A percentile compares a stretch with the other conserved stretches of the same genome.
These are phyloP conservation scores for Haliclystus octoradiatus DNA, from an alignment of 30 jellyfish, hydroid and myxozoan genomes.

Conservation along the genomic window DNA sequence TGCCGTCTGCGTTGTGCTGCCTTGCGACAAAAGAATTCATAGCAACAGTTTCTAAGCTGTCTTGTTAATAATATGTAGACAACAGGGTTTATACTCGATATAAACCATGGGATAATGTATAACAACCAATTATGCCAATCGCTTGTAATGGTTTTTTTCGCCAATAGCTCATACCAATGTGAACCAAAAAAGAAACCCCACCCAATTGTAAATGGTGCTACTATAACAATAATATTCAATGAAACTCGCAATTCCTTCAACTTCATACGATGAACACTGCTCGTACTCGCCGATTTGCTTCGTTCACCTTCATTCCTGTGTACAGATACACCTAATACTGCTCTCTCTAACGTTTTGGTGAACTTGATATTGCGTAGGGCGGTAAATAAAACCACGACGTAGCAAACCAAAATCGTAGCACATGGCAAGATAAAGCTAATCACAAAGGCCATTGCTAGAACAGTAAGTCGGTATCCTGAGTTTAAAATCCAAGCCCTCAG, in stretches of 20 bases:
- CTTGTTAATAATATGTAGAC: conserved; percentile 44
- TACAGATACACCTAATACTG: conserved; percentile 13
- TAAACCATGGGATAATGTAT: conserved; percentile 61
- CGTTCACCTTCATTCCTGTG: background rate
- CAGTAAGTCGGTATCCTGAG: conserved; percentile 8
- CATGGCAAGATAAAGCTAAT: conserved; percentile 44
- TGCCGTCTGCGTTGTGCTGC: background rate
- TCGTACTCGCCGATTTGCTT: background rate
- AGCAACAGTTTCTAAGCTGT: conserved; percentile 48
- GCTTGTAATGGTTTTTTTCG: conserved; percentile 21
- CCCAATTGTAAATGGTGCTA: conserved; percentile 62
- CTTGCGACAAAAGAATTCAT: conserved; percentile 21
- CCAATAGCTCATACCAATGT: conserved; percentile 46
- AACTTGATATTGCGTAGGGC: conserved; percentile 41
- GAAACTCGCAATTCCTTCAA: conserved; percentile 50
- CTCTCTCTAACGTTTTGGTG: conserved; percentile 40
- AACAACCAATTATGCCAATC: conserved; percentile 37
- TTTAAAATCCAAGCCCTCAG: conserved; percentile 26
- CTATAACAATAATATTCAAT: conserved; percentile 32
- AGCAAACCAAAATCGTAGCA: conserved; percentile 22
- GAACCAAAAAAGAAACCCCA: conserved; percentile 82
- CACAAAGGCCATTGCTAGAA: conserved; percentile 41
- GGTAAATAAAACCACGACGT: conserved; percentile 27
- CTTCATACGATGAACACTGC: conserved; percentile 14
- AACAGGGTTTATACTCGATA: conserved; percentile 68